Evolutionary conservation across 1,140 invertebrate genomes (phyloP), one percentile per base, ranked within the genome.

Genomic region (Orius insidiosus): DNA sequence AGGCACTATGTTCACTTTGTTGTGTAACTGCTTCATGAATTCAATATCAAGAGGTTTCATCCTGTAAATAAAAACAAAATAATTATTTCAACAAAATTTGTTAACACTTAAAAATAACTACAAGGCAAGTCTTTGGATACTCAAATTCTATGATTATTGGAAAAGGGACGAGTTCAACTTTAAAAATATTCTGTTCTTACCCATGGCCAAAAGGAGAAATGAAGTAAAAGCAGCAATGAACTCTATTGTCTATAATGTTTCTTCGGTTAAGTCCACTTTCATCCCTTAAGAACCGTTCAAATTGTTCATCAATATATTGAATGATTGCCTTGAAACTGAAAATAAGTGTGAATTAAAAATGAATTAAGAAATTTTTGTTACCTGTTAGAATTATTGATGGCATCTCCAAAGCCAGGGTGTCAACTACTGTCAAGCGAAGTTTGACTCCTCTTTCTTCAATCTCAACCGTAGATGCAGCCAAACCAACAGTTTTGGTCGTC

Each of bases 381-480:
- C 63, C 64, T 64, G 62, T 92, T 88, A 15, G 81, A 88, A 63
- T 97, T 98, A 61, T 99, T 82, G 54, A 99, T 94, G n/a, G 90
- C 87, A 72, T 98, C 95, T 11, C 95, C 95, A 67, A 93, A 99
- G 9, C 95, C 95, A 30, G 94, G 94, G 95, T 98, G 62, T 98
- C 94, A 1, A 97, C 87, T 31, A 94, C 85, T 0, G 85, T 90
- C 16, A 90, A 63, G 43, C 86, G 70, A 48, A 93, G 66, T 62
- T 92, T 90, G 2, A 93, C 86, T 31, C 87, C 88, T 45, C 85
- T 67, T 60, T 92, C 87, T 65, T 94, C 89, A 56, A 94, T 93
- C 62, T 94, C 88, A 10, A 93, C 86, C 18, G 88, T 92, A 0
- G 85, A 88, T 30, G 86, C 84, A 59, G 90, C 85, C 37, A 92